A percentile compares a stretch with the other conserved stretches of the same genome.
Evolutionary conservation across 2,797 vertebrate genomes (phyloP).

Genomic region (Craterocephalus amniculus): DNA sequence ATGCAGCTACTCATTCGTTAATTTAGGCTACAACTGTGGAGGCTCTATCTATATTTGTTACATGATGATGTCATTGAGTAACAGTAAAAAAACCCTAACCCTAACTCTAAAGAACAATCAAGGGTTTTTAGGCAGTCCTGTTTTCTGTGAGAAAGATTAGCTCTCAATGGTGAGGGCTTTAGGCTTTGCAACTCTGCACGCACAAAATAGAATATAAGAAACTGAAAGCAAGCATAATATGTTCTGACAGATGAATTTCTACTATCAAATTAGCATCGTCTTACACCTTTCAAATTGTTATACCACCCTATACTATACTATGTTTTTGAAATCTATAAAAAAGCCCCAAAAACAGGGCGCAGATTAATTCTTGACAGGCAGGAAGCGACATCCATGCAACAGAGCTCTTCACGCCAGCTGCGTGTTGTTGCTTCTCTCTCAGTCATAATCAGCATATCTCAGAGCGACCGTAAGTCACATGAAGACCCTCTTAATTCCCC

Average conservation of each 20-base stretch:
- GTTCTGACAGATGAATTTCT: constrained; percentile 13
- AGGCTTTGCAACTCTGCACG: constrained; percentile 1
- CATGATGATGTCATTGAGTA: not conserved
- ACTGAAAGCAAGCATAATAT: constrained; percentile 1
- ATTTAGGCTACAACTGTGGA: not conserved
- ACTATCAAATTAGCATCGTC: constrained; percentile 36
- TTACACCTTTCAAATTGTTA: constrained; percentile 39
- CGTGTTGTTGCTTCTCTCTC: constrained; percentile 55
- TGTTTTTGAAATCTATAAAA: constrained; percentile 62
- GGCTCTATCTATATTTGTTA: not conserved
- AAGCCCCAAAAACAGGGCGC: constrained; percentile 46
- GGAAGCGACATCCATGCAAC: constrained; percentile 60
- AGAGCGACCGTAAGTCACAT: constrained; percentile 62
- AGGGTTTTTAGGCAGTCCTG: not conserved
- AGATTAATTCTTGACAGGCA: constrained; percentile 68
- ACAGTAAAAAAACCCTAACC: not conserved
- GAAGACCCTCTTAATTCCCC: constrained; percentile 66
- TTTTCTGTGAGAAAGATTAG: not conserved
- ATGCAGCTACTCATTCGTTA: not conserved
- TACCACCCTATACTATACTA: constrained; percentile 43
- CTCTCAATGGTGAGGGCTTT: not conserved
- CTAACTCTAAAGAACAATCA: not conserved
- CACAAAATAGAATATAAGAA: constrained; percentile 1
- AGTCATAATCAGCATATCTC: constrained; percentile 68
- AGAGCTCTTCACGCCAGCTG: constrained; percentile 66